phyloP scores from a whole-genome alignment of 2,888 invertebrate species.

The Callinectes sapidus region DNA sequence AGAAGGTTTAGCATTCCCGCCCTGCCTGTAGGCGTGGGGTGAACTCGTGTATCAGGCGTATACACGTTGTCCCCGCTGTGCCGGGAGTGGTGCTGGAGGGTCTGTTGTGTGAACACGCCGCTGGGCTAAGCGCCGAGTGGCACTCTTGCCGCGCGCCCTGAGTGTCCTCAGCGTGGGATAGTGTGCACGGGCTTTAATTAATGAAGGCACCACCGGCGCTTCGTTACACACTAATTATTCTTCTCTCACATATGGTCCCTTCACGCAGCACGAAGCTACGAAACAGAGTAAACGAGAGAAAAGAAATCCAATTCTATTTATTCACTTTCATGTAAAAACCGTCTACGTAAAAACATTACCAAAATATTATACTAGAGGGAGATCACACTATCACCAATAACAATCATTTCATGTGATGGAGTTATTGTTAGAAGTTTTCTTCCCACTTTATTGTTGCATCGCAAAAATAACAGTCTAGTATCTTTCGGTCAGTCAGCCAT shows the following conservation, averaged over 20 bases:
- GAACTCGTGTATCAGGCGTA: not conserved
- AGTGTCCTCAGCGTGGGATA: not conserved
- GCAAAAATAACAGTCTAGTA: too few relatives aligned
- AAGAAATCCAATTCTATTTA: not conserved
- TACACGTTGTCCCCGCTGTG: not conserved
- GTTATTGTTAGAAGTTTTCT: too few relatives aligned
- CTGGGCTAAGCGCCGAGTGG: not conserved
- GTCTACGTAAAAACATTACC: too few relatives aligned
- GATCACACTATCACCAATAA: too few relatives aligned
- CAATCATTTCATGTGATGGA: too few relatives aligned
- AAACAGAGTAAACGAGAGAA: not conserved
- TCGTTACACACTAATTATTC: not conserved
- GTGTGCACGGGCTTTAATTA: not conserved
- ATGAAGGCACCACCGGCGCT: not conserved
- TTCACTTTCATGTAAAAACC: too few relatives aligned
- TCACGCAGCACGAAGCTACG: too few relatives aligned
- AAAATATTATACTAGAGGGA: too few relatives aligned
- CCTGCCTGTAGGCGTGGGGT: not conserved
- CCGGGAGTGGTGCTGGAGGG: not conserved
- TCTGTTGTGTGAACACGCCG: not conserved
- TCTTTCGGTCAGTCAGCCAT: too few relatives aligned
- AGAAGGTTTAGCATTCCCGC: too few relatives aligned
- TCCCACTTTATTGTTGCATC: too few relatives aligned
- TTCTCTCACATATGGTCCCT: not conserved
- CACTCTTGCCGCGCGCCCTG: not conserved